These are phyloP conservation scores for Cygnus atratus DNA, from an alignment of 2,113 vertebrate genomes.

Conservation along the genomic window DNA sequence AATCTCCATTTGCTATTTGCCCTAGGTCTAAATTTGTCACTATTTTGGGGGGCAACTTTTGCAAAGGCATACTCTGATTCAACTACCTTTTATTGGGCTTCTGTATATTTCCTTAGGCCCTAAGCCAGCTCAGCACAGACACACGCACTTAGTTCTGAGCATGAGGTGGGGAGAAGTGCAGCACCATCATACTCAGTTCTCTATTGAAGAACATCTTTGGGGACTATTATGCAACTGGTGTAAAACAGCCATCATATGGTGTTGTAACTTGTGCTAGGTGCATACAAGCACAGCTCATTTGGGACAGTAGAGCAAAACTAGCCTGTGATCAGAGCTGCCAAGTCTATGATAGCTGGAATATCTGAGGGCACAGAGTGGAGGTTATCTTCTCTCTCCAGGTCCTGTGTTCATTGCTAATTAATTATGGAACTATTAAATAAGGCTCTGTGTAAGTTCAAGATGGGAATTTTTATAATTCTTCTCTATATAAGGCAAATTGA, in stretches of 20 bases:
- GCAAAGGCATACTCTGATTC: neutral
- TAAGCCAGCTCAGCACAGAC: neutral
- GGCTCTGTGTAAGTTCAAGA: neutral
- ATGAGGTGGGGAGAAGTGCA: neutral
- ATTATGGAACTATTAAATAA: neutral
- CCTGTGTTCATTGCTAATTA: neutral
- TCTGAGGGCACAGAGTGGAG: neutral
- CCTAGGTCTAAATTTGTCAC: neutral
- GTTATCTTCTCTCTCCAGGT: neutral
- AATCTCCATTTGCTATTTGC: neutral
- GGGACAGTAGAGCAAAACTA: neutral
- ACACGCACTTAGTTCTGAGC: neutral
- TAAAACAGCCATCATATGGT: neutral
- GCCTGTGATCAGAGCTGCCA: neutral
- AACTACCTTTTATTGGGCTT: neutral
- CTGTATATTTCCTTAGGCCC: neutral
- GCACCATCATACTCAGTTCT: neutral
- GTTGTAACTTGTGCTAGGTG: neutral
- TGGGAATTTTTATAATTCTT: neutral
- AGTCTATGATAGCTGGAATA: neutral
- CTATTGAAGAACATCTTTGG: neutral
- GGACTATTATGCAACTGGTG: neutral
- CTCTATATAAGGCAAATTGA: neutral
- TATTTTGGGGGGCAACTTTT: neutral
- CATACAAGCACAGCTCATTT: neutral